Base-by-base conservation (phyloP, 1,140 invertebrate genomes). In the Argopecten irradians region DNA sequence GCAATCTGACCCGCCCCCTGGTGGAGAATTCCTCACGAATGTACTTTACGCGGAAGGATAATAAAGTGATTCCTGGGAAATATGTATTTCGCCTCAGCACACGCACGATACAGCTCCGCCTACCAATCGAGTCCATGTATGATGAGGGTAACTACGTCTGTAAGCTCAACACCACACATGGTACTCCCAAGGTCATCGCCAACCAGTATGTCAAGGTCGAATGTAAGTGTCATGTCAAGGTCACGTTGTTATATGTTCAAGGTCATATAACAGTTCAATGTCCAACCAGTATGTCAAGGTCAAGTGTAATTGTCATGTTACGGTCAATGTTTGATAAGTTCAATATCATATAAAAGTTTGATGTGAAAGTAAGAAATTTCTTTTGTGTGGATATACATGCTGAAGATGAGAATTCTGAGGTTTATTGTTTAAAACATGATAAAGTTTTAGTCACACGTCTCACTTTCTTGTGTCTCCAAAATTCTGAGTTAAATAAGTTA, bases 61-160 rank as follows among this genome's bases (percentile, higher is more conserved):
- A 89, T 34, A 43, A 84, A 22, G 19, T 84, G 0, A 89, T 90
- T 41, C 89, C 90, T 7, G 34, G 36, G 0, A 16, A 82, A 14
- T 88, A 89, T 83, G 46, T 88, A 3, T 32, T 84, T n/a, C 87
- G 90, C 16, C 83, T 90, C 22, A 90, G 83, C 87, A 89, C 90
- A 19, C 88, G 90, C 14, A 89, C 88, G 43, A 89, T 92, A 34
- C 89, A 89, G 28, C 89, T 92, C 0, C 43, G 85, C 1, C 83
- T 89, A 35, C 87, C 88, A 0, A 86, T 92, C 28, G 16, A 41
- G 0, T 86, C 86, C 1, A 87, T 89, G 11, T 71, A 88, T 5
- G 92, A 92, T 84, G 86, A 84, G n/a, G 90, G 89, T 5, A 87
- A 84, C 35, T 92, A 91, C 34, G 84, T 89, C 14, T 92, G 90